phyloP scores from a whole-genome alignment of 2,113 vertebrate genomes.

The Loxodonta africana region DNA sequence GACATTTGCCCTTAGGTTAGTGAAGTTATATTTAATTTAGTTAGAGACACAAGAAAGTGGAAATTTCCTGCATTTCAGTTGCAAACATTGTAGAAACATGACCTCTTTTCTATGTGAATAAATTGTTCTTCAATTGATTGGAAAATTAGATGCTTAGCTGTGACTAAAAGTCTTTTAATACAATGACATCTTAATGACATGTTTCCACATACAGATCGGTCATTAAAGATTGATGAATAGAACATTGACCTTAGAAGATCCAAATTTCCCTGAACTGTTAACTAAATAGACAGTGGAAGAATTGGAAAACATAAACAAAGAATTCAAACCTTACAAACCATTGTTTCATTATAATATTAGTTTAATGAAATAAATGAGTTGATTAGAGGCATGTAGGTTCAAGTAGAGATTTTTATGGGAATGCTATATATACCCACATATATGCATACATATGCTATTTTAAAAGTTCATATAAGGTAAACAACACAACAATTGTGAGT shows the following conservation, averaged over 20 bases:
- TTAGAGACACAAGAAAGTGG: neutral
- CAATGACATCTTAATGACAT: slow-evolving; percentile 30
- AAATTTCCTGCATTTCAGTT: neutral
- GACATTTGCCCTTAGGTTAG: neutral
- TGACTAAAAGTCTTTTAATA: neutral
- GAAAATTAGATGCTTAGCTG: slow-evolving; percentile 1
- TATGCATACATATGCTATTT: neutral
- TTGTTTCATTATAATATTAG: neutral
- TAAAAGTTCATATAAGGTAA: neutral
- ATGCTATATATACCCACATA: neutral
- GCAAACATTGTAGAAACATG: slow-evolving; percentile 48
- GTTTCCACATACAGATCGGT: slow-evolving; percentile 19
- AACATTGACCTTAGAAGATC: neutral
- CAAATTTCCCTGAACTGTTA: slow-evolving; percentile 29
- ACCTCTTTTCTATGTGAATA: slow-evolving; percentile 28
- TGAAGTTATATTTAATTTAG: slow-evolving; percentile 27
- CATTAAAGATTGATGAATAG: slow-evolving; percentile 47
- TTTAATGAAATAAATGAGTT: neutral
- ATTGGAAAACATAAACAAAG: neutral
- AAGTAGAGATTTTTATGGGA: neutral
- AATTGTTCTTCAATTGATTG: slow-evolving; percentile 51
- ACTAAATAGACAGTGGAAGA: neutral
- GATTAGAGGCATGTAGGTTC: neutral
- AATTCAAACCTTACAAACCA: neutral
- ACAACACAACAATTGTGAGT: neutral